phyloP scores from a whole-genome alignment of 2,797 vertebrate genomes.

The Manis crassicaudata region DNA sequence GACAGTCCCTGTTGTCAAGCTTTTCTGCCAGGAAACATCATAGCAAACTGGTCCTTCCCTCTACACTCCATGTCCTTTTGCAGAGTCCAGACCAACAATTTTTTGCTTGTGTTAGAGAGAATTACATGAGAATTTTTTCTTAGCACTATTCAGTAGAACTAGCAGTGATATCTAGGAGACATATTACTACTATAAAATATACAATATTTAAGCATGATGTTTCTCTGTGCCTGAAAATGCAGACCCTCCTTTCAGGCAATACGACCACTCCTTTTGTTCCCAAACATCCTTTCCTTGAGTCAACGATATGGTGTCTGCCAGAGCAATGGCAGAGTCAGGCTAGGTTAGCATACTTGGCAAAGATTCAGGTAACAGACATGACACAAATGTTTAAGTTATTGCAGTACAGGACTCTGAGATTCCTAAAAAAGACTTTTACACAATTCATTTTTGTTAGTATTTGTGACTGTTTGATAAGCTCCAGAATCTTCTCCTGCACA shows the following conservation, averaged over 20 bases:
- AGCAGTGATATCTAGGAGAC: neutral
- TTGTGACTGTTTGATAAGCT: conserved; percentile 51
- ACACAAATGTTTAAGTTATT: conserved; percentile 43
- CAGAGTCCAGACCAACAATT: neutral
- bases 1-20: neutral
- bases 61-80: neutral
- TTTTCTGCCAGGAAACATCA: neutral
- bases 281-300: neutral
- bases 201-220: neutral
- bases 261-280: neutral
- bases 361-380: neutral
- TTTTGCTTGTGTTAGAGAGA: conserved; percentile 44
- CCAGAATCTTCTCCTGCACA: conserved; percentile 35
- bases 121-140: neutral
- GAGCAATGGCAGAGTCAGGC: neutral
- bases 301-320: neutral
- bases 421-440: conserved; percentile 39
- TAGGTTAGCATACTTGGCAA: neutral
- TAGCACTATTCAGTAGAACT: neutral
- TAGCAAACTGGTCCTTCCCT: neutral
- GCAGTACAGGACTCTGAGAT: neutral
- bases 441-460: conserved; percentile 24
- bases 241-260: neutral
- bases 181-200: neutral
- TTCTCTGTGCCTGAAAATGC: neutral